phyloP scores from a whole-genome alignment of 2,888 invertebrate genomes.

The Tachystola acroxantha region DNA sequence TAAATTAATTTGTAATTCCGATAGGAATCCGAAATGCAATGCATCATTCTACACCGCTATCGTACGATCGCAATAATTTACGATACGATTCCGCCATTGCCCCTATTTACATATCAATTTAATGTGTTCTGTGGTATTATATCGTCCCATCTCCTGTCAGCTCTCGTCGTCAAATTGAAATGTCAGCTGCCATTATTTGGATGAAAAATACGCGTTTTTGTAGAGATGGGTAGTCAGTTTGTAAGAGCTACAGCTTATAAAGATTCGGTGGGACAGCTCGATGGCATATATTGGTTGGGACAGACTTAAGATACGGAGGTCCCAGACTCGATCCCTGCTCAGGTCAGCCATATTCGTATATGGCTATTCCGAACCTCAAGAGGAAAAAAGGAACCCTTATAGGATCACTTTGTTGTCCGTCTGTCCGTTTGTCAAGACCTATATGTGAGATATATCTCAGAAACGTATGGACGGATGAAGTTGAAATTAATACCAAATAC shows the following conservation, averaged over 20 bases:
- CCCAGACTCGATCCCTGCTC: too few relatives aligned
- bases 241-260: neutral
- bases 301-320: too few relatives aligned
- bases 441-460: too few relatives aligned
- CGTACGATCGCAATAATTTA: conserved; percentile 31
- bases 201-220: conserved; percentile 9
- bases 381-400: too few relatives aligned
- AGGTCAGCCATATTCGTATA: too few relatives aligned
- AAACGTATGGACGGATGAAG: too few relatives aligned
- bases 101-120: conserved; percentile 32
- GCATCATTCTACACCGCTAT: conserved; percentile 39
- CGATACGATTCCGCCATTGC: conserved; percentile 25
- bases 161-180: conserved; percentile 51
- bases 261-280: too few relatives aligned
- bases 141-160: conserved; percentile 54
- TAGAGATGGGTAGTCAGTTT: neutral
- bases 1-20: conserved; percentile 27
- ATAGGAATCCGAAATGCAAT: conserved; percentile 38
- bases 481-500: too few relatives aligned
- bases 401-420: too few relatives aligned
- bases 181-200: conserved; percentile 41
- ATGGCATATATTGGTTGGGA: too few relatives aligned
- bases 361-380: too few relatives aligned
- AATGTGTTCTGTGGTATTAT: conserved; percentile 40
- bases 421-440: too few relatives aligned